Percentiles rank a stretch among this genome's conserved stretches.
Conservation (phyloP, 2,113 vertebrate species). For the Athene noctua region DNA sequence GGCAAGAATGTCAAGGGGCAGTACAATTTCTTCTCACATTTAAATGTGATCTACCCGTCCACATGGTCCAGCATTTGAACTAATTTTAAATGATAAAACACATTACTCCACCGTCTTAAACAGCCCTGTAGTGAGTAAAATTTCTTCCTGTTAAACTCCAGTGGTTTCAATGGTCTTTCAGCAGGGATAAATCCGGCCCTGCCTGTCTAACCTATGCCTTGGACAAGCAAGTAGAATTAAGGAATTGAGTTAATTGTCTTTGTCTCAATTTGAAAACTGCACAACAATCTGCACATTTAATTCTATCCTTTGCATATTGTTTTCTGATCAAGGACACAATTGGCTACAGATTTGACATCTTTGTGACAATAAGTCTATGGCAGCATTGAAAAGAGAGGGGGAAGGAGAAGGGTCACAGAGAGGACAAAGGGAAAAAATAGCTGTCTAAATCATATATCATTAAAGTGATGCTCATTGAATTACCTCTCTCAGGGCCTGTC, state of each 20-base stretch:
- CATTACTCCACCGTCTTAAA: background rate
- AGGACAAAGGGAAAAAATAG: slow-evolving; percentile 68
- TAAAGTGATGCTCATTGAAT: slow-evolving; percentile 72
- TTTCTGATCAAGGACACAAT: background rate
- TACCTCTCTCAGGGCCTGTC: slow-evolving; percentile 67
- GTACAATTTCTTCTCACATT: background rate
- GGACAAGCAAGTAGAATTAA: background rate
- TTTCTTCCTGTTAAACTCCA: background rate
- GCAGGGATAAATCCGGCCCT: background rate
- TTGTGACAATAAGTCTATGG: slow-evolving; percentile 27
- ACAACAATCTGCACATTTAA: background rate
- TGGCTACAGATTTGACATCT: slow-evolving; percentile 19
- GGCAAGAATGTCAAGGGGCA: background rate
- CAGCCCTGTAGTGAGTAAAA: background rate
- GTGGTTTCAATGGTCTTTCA: background rate
- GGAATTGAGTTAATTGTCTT: background rate
- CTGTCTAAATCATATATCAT: slow-evolving; percentile 72
- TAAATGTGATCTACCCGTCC: background rate
- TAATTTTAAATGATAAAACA: background rate
- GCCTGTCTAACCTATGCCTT: background rate
- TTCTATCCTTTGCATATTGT: background rate
- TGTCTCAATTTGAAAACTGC: background rate
- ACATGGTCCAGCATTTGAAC: rapidly evolving
- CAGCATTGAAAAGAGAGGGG: slow-evolving; percentile 23
- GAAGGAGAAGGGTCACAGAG: slow-evolving; percentile 61